Evolutionary conservation across 1,140 invertebrate genomes (phyloP).

Genomic region (Eupristina koningsbergeri): DNA sequence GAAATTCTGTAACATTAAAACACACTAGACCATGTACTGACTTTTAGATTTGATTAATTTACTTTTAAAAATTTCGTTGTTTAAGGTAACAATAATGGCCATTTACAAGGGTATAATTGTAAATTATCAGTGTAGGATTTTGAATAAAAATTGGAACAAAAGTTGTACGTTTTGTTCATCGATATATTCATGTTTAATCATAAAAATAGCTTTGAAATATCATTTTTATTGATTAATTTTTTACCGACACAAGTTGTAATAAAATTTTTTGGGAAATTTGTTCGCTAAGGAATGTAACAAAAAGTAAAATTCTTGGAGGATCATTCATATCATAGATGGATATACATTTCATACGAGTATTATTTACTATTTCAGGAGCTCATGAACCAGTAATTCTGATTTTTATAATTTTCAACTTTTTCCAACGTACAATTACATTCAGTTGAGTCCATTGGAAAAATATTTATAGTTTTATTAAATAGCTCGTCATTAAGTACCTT

Average conservation of each 20-base stretch:
- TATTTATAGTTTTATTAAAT: background rate
- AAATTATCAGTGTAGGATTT: background rate
- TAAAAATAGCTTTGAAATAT: too few species aligned
- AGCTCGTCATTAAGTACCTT: background rate
- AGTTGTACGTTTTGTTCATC: background rate
- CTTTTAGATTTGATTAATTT: background rate
- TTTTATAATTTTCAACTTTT: background rate
- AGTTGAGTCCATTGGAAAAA: background rate
- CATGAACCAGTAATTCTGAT: background rate
- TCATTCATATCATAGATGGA: background rate
- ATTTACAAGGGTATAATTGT: background rate
- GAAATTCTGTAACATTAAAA: background rate
- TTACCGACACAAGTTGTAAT: background rate
- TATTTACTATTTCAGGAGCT: background rate
- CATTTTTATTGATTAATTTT: background rate
- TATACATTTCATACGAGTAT: too few species aligned
- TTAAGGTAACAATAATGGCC: background rate
- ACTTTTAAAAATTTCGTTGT: background rate
- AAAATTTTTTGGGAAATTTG: background rate
- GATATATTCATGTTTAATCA: background rate
- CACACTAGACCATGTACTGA: background rate
- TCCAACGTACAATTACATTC: background rate
- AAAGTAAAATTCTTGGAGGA: background rate
- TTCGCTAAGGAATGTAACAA: background rate
- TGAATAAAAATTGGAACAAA: background rate